Evolutionary conservation across 1,140 invertebrate genomes (phyloP).

Genomic region (Nylanderia fulva): DNA sequence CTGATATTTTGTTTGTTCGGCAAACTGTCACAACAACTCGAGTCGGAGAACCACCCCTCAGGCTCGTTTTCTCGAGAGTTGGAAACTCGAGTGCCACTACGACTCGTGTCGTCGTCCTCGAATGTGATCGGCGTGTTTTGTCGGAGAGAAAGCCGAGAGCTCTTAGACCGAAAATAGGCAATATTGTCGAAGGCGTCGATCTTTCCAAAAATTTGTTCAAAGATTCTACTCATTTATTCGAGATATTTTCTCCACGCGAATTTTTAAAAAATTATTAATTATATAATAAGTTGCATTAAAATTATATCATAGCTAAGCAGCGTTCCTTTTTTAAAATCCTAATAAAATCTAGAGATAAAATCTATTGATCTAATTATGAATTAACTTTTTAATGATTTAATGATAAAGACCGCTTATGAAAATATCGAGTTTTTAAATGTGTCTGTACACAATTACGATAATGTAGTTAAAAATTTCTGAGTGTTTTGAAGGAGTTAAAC

Average conservation of each 20-base stretch:
- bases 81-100: constrained; percentile 74
- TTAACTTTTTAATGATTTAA: constrained; percentile 16
- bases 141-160: constrained; percentile 10
- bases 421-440: too few species aligned
- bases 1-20: constrained; percentile 78
- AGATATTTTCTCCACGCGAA: too few species aligned
- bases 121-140: constrained; percentile 59
- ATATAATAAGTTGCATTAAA: constrained; percentile 7
- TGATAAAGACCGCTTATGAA: too few species aligned
- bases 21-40: constrained; percentile 83
- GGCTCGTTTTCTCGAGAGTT: constrained; percentile 43
- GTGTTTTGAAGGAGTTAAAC: background rate
- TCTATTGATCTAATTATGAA: background rate
- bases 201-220: background rate
- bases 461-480: background rate
- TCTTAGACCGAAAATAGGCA: background rate
- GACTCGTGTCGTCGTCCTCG: constrained; percentile 52
- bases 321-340: background rate
- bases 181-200: background rate
- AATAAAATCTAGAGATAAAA: constrained; percentile 2
- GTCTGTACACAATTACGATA: background rate
- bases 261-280: constrained; percentile 21
- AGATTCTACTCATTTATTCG: too few species aligned
- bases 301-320: background rate
- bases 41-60: constrained; percentile 53